Evolutionary conservation across 2,797 vertebrate genomes (phyloP).

Genomic region (Eulemur rubriventer): DNA sequence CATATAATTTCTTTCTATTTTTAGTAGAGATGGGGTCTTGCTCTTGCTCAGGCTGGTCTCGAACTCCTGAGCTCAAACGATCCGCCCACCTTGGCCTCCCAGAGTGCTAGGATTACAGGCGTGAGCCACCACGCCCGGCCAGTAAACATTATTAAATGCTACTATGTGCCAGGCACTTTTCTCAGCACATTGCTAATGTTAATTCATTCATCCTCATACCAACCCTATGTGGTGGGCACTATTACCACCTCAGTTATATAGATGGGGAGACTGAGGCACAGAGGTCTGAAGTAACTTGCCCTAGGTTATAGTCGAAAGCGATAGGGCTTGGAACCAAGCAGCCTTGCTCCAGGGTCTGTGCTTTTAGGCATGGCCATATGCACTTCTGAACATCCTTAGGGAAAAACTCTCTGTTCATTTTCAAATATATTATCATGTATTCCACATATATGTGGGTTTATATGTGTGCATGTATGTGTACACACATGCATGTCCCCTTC

Average conservation of each 20-base stretch:
- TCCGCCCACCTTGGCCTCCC: too few relatives aligned
- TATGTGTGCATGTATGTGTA: too few relatives aligned
- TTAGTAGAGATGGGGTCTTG: too few relatives aligned
- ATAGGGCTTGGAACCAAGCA: background rate
- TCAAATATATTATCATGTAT: background rate
- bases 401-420: background rate
- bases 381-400: background rate
- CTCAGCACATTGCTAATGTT: background rate
- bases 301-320: background rate
- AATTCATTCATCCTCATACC: background rate
- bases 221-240: background rate
- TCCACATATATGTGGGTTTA: background rate
- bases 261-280: background rate
- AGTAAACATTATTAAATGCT: background rate
- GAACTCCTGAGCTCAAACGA: too few relatives aligned
- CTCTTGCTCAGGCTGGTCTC: background rate
- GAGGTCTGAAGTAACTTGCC: background rate
- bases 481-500: background rate
- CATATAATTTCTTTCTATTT: too few relatives aligned
- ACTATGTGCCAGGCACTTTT: background rate
- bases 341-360: background rate
- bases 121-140: rapidly evolving
- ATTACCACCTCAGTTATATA: background rate
- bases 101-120: background rate
- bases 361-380: background rate